Evolutionary conservation across 2,113 vertebrate genomes (phyloP), one percentile per base, ranked within the genome.

Genomic region (Nannospalax galili): DNA sequence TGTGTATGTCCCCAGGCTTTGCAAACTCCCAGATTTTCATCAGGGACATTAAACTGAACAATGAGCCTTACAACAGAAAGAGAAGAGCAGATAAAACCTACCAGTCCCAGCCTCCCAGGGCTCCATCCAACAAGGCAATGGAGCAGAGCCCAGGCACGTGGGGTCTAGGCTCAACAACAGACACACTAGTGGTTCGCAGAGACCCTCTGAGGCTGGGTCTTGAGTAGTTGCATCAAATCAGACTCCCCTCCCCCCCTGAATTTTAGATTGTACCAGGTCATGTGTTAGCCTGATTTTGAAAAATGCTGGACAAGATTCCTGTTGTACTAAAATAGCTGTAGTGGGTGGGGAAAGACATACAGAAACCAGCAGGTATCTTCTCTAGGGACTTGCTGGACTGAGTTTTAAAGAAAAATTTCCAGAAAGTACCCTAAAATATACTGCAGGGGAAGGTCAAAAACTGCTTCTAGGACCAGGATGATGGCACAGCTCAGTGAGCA

Each of bases 31-130:
- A 96, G 81, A 79, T 65, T 96, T 60, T 45, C 86, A 96, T 93
- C 96, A 91, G 97, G 89, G 96, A 96, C 84, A 96, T 97, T 97
- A 97, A 97, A 84, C 32, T 0, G 1, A 97, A 98, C 86, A 91
- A 93, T 82, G 82, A 95, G 62, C 90, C 97, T 93, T 95, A 94
- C 72, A 95, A 94, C 56, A 81, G 96, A 95, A 64, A 52, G 93
- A 90, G 95, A 95, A 84, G 8, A 74, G 91, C 94, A 84, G 94
- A 96, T 72, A 91, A 96, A 94, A 37, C 82, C 75, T 72, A 81
- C 17, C 0, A 37, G 80, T 80, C 58, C 40, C 19, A 64, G 97
- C 48, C 64, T 94, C 97, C 62, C 32, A 72, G 91, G 85, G 62
- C 32, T 28, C 79, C 58, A 45, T 24, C 52, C 58, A 15, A 56